Conservation (phyloP, 1,140 invertebrate species). For the honey bee (Apis mellifera) region Amel_HAv3.1 CM009936.2:16724001-16724500, state of each 20-base stretch:
- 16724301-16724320: background rate
- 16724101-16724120: constrained; percentile 56
- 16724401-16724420: no score
- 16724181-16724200: constrained; percentile 80
- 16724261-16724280: constrained; percentile 56
- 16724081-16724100: constrained; percentile 33
- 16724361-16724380: no score
- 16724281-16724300: constrained; percentile 32
- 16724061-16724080: constrained; percentile 24
- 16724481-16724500: no score
- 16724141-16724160: constrained; percentile 66
- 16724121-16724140: constrained; percentile 50
- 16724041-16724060: background rate
- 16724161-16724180: constrained; percentile 66
- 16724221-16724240: constrained; percentile 75
- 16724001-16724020: background rate
- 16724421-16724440: no score
- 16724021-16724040: constrained; percentile 4
- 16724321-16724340: background rate
- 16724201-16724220: constrained; percentile 81
- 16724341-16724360: no score
- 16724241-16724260: constrained; percentile 68
- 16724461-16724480: no score
- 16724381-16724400: no score
- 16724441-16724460: no score